Conservation (phyloP, 2,113 vertebrate genomes). For the Pholis gunnellus region DNA sequence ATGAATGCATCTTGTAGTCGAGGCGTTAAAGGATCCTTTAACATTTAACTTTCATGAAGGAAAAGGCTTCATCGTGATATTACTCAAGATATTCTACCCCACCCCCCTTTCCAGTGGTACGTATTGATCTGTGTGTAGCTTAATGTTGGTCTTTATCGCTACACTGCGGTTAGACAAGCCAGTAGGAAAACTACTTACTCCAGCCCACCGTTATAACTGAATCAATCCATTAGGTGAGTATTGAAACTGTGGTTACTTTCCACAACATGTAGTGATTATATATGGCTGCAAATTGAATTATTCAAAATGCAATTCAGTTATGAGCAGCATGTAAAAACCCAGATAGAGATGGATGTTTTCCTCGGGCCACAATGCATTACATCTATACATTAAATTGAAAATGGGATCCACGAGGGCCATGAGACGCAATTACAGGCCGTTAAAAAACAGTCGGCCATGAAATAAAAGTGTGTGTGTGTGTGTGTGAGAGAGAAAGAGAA, state of each 20-base stretch:
- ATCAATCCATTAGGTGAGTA: slow-evolving; percentile 83
- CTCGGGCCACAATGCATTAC: slow-evolving; percentile 64
- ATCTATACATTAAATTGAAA: slow-evolving; percentile 78
- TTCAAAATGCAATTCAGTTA: slow-evolving; percentile 83
- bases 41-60: slow-evolving; percentile 60
- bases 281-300: slow-evolving; percentile 81
- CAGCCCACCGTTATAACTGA: slow-evolving; percentile 75
- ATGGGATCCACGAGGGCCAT: slow-evolving; percentile 56
- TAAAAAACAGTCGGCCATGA: slow-evolving; percentile 56
- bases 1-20: slow-evolving; percentile 23
- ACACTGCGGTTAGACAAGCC: slow-evolving; percentile 77
- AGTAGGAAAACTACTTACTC: slow-evolving; percentile 76
- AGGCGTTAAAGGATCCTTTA: slow-evolving; percentile 26
- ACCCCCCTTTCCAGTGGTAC: slow-evolving; percentile 50
- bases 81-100: slow-evolving; percentile 22
- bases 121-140: slow-evolving; percentile 80
- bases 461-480: slow-evolving; percentile 47
- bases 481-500: background rate
- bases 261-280: slow-evolving; percentile 79
- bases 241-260: slow-evolving; percentile 83
- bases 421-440: slow-evolving; percentile 63
- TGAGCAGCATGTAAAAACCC: slow-evolving; percentile 79
- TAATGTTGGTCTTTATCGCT: slow-evolving; percentile 80
- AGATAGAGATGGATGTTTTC: slow-evolving; percentile 80
- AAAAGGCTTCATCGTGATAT: slow-evolving; percentile 57